Evolutionary conservation across 2,113 vertebrate species (phyloP).

Genomic region (Ammodytes dubius): DNA sequence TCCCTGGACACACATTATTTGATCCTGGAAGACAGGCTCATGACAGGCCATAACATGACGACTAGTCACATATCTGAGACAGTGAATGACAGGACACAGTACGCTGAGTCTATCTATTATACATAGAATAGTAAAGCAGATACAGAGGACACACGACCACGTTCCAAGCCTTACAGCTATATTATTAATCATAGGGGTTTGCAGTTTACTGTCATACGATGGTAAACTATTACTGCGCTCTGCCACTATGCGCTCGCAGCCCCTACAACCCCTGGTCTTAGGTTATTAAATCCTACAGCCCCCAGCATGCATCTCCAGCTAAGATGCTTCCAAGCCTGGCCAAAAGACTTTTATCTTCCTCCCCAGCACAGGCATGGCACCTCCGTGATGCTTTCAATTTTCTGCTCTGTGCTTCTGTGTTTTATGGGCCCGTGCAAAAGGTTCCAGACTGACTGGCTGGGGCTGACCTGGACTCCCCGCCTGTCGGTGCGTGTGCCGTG

Average conservation of each 20-base stretch:
- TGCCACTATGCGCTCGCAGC: conserved; percentile 68
- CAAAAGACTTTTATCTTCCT: conserved; percentile 84
- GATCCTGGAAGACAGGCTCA: conserved; percentile 72
- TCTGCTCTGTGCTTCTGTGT: conserved; percentile 86
- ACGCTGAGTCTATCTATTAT: conserved; percentile 66
- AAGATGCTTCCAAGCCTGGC: conserved; percentile 79
- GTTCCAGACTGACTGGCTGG: conserved; percentile 80
- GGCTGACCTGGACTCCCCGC: conserved; percentile 76
- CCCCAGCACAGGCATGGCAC: conserved; percentile 82
- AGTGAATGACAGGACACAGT: conserved; percentile 73
- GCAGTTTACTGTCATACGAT: conserved; percentile 78
- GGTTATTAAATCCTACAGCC: conserved; percentile 84
- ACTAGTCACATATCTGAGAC: conserved; percentile 63
- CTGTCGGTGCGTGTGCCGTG: conserved; percentile 62
- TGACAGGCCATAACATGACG: conserved; percentile 70
- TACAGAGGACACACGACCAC: conserved; percentile 55
- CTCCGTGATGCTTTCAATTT: conserved; percentile 88
- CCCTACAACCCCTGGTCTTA: conserved; percentile 76
- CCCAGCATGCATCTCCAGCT: conserved; percentile 80
- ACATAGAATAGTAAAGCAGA: conserved; percentile 72
- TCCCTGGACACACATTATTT: conserved; percentile 70
- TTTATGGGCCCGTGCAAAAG: conserved; percentile 84
- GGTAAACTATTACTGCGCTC: conserved; percentile 76
- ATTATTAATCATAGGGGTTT: conserved; percentile 79
- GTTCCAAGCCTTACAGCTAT: conserved; percentile 69